Base-by-base conservation (phyloP, 2,888 invertebrate genomes). In the Drosophila tanythrix region DNA sequence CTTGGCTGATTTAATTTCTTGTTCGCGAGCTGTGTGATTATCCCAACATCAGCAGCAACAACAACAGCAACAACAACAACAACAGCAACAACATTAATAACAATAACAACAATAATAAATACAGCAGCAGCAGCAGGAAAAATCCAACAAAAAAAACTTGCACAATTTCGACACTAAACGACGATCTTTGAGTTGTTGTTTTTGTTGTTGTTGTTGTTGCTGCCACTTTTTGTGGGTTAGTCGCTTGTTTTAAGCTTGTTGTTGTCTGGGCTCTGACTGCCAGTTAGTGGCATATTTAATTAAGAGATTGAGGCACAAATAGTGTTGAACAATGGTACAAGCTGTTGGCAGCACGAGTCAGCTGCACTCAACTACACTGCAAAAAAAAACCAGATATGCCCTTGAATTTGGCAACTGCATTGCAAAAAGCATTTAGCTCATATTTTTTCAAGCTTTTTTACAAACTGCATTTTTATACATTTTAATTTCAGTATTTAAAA, bases 121-220 rank as follows among this genome's bases (percentile, higher is more conserved):
- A 46, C 56, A 57, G 29, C 57, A 52, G 52, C 55, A 68, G 64
- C 59, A 53, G 21, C 21, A 21, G 58, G 55, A 76, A 72, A 76
- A 60, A 67, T 59, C 43, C 33, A 33, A 33, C 33, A 11, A 33
- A 83, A 76, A 56, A 57, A 75, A 83, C 83, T 85, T 85, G 87
- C 83, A 89, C 88, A 89, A 89, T 88, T 88, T 90, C 88, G 87
- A 89, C 89, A 90, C 89, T 89, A 88, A 89, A 89, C 88, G 88
- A 75, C 76, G 73, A 81, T 64, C 81, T 74, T 77, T 77, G 64
- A 58, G 56, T 53, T 57, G 53, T 50, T 61, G 46, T 66, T 63
- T 55, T 70, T 75, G 50, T 59, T 60, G 60, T 66, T 73, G 55
- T 57, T 63, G 50, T 66, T 40, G 38, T 56, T 38, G 29, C 4